These are phyloP conservation scores for Mythimna ferrago DNA, from an alignment of 2,888 invertebrate genomes.

Conservation along the genomic window DNA sequence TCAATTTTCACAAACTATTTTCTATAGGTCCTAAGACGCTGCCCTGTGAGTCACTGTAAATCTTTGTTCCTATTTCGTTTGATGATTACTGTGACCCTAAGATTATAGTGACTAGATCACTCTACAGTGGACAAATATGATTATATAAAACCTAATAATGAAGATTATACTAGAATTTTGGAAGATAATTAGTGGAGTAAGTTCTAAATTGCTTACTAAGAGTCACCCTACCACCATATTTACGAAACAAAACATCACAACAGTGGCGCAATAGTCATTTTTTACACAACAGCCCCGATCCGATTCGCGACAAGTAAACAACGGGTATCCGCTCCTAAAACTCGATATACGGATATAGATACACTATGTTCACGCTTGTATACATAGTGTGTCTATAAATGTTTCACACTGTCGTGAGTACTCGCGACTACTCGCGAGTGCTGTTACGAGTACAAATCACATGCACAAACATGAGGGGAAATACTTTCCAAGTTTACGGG, in stretches of 20 bases:
- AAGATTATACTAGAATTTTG: neutral
- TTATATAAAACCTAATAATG: conserved; percentile 2
- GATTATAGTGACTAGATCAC: neutral
- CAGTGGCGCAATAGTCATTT: conserved; percentile 29
- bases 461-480: conserved; percentile 55
- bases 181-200: neutral
- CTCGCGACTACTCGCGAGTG: conserved; percentile 37
- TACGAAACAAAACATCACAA: conserved; percentile 2
- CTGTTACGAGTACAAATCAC: conserved; percentile 55
- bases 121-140: neutral
- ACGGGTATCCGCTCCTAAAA: conserved; percentile 53
- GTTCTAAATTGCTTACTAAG: conserved; percentile 24
- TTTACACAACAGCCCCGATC: conserved; percentile 34
- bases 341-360: conserved; percentile 46
- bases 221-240: neutral
- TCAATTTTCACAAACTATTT: neutral
- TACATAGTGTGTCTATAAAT: conserved; percentile 57
- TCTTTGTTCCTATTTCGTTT: neutral
- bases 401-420: conserved; percentile 55
- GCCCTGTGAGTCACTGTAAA: conserved; percentile 23
- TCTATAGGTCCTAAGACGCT: neutral
- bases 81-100: neutral
- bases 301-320: conserved; percentile 57
- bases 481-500: conserved; percentile 47
- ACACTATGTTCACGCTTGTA: conserved; percentile 26